Base-by-base conservation (phyloP, 2,113 vertebrate species). In the Cranoglanis bouderius region DNA sequence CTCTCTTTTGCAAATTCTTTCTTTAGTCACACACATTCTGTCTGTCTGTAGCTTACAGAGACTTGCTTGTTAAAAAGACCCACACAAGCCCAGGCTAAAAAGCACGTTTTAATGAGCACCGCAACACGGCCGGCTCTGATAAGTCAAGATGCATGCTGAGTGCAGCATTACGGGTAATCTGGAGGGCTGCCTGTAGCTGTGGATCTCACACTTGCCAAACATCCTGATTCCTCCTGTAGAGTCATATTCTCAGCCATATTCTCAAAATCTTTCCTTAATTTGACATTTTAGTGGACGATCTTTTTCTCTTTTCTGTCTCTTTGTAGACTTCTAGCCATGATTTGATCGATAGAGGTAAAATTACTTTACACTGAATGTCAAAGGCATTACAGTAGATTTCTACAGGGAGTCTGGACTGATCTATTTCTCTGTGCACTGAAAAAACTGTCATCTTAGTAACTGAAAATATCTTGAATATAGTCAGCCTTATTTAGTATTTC, bases 41-140 rank as follows among this genome's bases (percentile, higher is more conserved):
- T 96, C 95, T 95, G 95, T 96, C 94, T 95, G 91, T 53, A 89
- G 91, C 93, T 91, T 93, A 94, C 95, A 95, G 92, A 92, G 94
- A 94, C 95, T 95, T 94, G 92, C 94, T 94, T 93, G 92, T 92
- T 92, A 82, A 82, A 82, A 86, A 75, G 84, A 72, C 53, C n/a
- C 38, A 82, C 43, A 75, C 70, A 84, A 57, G 84, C 87, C 29
- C 83, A 38, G 84, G 83, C 87, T 89, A 87, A 82, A 90, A 85
- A 85, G 89, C 75, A 40, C 5, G 78, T 40, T 87, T 88, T 91
- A 91, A 95, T 95, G 96, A 95, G 94, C 94, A 72, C 92, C 77
- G 92, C 95, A 94, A 95, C 95, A 92, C 94, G 94, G 95, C 94
- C 94, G 93, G 94, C 94, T 94, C 95, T 96, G 95, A 96, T 96